Base-by-base conservation (phyloP, 2,113 vertebrate genomes). In the Tachycineta bicolor region DNA sequence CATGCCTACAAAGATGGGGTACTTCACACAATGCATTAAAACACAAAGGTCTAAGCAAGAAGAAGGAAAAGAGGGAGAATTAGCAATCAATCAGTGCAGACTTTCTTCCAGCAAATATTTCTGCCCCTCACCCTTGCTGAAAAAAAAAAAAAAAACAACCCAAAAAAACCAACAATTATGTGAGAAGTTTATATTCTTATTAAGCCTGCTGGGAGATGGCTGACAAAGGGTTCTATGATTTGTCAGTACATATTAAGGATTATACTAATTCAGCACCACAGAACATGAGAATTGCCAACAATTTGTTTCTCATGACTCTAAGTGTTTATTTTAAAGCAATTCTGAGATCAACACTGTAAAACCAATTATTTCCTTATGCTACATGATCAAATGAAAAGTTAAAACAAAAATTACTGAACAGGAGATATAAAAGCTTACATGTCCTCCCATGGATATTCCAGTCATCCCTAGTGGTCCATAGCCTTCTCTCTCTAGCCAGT, bases 391-490 rank as follows among this genome's bases (percentile, higher is more conserved):
- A 88, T 63, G 53, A 88, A 29, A 95, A 94, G 39, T 87, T 82
- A 87, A 63, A 94, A 50, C 17, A 93, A 37, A 84, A 92, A 92
- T 60, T 65, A 88, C n/a, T 67, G 56, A 96, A 94, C 16, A 93
- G 59, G 70, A 97, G 95, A 95, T 74, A 89, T 41, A 95, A 96
- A 95, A 87, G 97, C 99, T 99, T 98, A 99, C 99, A 82, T 99
- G 99, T 98, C 99, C 99, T 93, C 99, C 99, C 99, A 99, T 99
- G 94, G 99, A 99, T 98, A 99, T 99, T 76, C 99, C 99, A 10
- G 99, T 99, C 98, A 99, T 99, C 87, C 99, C 99, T 44, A 99
- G 97, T 0, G 99, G 99, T 97, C 99, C 99, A 96, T 99, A 99
- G 58, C 99, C 99, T 98, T 99, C 99, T 86, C 99, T 98, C 94